Base-by-base conservation (phyloP, 2,888 invertebrate species). In the Drosophila dives region DNA sequence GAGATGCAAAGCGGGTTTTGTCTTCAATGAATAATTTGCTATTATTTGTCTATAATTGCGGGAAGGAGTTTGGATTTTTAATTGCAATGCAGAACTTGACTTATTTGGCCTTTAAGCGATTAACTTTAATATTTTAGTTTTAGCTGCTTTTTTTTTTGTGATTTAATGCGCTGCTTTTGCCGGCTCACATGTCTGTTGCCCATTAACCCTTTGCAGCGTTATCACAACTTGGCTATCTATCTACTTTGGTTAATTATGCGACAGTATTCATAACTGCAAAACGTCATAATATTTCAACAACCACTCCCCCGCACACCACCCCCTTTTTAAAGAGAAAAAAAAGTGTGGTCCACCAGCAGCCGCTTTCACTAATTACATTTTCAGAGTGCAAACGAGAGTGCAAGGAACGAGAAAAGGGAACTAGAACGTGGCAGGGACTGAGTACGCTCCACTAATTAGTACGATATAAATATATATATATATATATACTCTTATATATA, bases 361-460 rank as follows among this genome's bases (percentile, higher is more conserved):
- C 80, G 81, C 77, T 76, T 83, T 90, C 73, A 90, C 90, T 87
- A 87, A 87, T 87, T 87, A 87, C 86, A 90, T 90, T 90, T 87
- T 89, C 90, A 89, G 71, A 84, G 77, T 84, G 89, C 77, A 90
- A 90, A 81, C 90, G 89, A 90, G 90, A 89, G 85, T 90, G 90
- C 80, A 50, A 64, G 64, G 64, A 33, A 55, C 11, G 45, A 26
- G 67, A 5, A 32, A 29, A 20, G 55, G 55, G 53, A 72, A 72
- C 63, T 59, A 65, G 70, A 68, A 79, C 62, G 80, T 72, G 50
- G 68, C 78, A 32, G 45, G 53, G 54, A 49, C 68, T 45, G 64
- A 59, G 62, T 60, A 75, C 60, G 77, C 83, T 81, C 75, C 86
- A 85, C 85, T 85, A 85, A 85, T 86, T 86, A 90, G 85, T 86